These are phyloP conservation scores for Pogona vitticeps DNA, from an alignment of 2,113 vertebrate species.

Conservation along the genomic window DNA sequence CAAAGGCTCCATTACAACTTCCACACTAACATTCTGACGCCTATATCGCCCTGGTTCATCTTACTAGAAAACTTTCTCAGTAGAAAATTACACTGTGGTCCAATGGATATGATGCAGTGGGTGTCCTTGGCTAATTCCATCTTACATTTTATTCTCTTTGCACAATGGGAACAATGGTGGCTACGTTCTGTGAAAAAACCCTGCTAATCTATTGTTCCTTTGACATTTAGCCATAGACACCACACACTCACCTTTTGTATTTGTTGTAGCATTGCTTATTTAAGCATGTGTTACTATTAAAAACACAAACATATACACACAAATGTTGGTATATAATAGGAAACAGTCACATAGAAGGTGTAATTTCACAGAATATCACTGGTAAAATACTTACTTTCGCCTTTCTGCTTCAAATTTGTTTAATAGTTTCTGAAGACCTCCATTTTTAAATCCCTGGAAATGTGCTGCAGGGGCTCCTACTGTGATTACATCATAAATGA, in stretches of 20 bases:
- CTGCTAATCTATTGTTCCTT: background rate
- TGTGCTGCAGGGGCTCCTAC: constrained; percentile 95
- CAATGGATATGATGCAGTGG: background rate
- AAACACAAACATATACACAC: background rate
- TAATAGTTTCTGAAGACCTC: constrained; percentile 91
- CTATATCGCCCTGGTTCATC: too few relatives aligned
- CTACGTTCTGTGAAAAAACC: too few relatives aligned
- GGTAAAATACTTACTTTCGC: constrained; percentile 85
- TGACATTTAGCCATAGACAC: background rate
- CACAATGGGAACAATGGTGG: too few relatives aligned
- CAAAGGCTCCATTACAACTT: too few relatives aligned
- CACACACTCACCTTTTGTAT: background rate
- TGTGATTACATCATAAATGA: constrained; percentile 92
- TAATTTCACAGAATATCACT: background rate
- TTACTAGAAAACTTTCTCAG: background rate
- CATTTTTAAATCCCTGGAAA: constrained; percentile 96
- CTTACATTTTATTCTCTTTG: too few relatives aligned
- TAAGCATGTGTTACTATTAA: background rate
- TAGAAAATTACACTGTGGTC: background rate
- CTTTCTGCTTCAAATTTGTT: constrained; percentile 92
- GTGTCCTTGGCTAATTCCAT: too few relatives aligned
- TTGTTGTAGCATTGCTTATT: constrained; percentile 2
- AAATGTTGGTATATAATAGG: background rate
- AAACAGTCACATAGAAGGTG: background rate
- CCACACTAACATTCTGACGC: too few relatives aligned